These are phyloP conservation scores for Arctocebus calabarensis DNA, from an alignment of 2,797 vertebrate genomes.

Conservation along the genomic window DNA sequence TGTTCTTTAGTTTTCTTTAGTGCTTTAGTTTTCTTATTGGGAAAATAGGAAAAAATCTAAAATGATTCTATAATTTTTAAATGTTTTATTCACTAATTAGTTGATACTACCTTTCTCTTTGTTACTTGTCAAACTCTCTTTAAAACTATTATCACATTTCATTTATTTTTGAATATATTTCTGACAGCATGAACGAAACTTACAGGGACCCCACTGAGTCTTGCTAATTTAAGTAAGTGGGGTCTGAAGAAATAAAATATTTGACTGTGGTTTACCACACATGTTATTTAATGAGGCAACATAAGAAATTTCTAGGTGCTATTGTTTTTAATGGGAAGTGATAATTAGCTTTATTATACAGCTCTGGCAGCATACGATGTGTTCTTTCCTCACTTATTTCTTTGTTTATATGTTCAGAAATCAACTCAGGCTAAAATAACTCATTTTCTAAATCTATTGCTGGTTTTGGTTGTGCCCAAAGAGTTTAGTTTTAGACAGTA, in stretches of 20 bases:
- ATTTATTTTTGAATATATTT: slow-evolving; percentile 70
- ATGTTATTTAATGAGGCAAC: slow-evolving; percentile 52
- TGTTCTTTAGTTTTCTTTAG: slow-evolving; percentile 14
- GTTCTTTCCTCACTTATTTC: not conserved
- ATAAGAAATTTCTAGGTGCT: slow-evolving; percentile 16
- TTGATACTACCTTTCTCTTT: slow-evolving; percentile 51
- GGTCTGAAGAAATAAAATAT: slow-evolving; percentile 68
- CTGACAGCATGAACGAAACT: slow-evolving; percentile 67
- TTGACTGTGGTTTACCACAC: slow-evolving; percentile 58
- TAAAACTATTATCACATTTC: slow-evolving; percentile 73
- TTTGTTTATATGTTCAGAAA: slow-evolving; percentile 46
- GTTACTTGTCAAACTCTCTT: slow-evolving; percentile 71
- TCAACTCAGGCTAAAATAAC: not conserved
- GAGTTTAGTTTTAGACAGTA: slow-evolving; percentile 19
- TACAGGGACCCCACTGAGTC: slow-evolving; percentile 17
- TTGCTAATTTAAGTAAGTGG: slow-evolving; percentile 62
- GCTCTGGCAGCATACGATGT: not conserved
- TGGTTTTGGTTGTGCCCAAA: not conserved
- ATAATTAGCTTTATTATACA: slow-evolving; percentile 62
- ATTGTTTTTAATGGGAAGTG: not conserved
- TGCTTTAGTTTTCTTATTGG: not conserved
- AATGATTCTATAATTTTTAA: slow-evolving; percentile 43
- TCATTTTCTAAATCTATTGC: not conserved
- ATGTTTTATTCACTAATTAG: slow-evolving; percentile 47
- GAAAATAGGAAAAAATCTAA: slow-evolving; percentile 44